These are phyloP conservation scores for Lophius americanus DNA, from an alignment of 2,797 vertebrate species.

Conservation along the genomic window DNA sequence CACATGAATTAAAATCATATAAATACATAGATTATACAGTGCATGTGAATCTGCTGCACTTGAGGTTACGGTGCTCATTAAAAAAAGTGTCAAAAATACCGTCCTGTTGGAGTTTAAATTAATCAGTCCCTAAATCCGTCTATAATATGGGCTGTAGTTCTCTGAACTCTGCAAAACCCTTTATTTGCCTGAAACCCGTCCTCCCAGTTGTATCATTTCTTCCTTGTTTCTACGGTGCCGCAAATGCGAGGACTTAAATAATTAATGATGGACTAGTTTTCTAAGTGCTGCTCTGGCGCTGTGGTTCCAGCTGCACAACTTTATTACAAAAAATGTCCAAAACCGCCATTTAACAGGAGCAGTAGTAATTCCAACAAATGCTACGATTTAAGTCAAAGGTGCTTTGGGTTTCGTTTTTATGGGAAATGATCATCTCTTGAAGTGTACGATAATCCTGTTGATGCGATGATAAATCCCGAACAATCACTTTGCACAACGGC, in stretches of 20 bases:
- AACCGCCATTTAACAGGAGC: conserved; percentile 17
- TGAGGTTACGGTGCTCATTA: too few species aligned
- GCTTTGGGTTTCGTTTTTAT: conserved; percentile 16
- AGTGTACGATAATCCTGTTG: conserved; percentile 28
- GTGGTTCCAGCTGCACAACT: conserved; percentile 21
- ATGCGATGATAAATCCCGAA: conserved; percentile 9
- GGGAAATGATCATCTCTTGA: conserved; percentile 20
- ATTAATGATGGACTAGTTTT: conserved; percentile 57
- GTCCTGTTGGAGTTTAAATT: not conserved
- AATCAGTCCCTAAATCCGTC: not conserved
- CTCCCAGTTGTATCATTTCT: conserved; percentile 44
- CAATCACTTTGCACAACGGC: conserved; percentile 17
- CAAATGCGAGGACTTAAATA: conserved; percentile 44
- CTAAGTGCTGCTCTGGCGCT: conserved; percentile 48
- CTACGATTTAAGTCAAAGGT: conserved; percentile 20
- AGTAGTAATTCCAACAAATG: conserved; percentile 23
- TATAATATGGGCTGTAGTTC: not conserved
- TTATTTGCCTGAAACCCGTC: conserved; percentile 43
- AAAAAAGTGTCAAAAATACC: too few species aligned
- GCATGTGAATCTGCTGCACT: too few species aligned
- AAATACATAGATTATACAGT: too few species aligned
- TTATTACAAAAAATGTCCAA: conserved; percentile 27
- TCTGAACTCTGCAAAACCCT: conserved; percentile 23
- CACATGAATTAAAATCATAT: too few species aligned
- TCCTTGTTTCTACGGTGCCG: conserved; percentile 30